Evolutionary conservation across 2,888 invertebrate species (phyloP), one percentile per base, ranked within the genome.

Genomic region (Drosophila pseudotakahashii): DNA sequence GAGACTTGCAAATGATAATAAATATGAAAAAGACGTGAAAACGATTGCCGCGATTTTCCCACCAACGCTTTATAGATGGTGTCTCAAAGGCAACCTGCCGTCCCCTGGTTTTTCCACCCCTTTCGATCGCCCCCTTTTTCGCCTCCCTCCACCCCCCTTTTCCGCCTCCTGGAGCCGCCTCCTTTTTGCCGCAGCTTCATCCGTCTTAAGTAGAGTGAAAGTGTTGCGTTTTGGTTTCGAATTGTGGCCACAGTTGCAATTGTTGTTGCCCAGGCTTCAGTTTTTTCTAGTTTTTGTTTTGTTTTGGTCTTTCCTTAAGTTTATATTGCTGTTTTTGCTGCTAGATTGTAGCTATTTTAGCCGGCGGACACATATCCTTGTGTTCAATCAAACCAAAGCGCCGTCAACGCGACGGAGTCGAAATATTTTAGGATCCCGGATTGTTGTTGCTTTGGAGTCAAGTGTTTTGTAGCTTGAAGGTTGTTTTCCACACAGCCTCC

Each of bases 321-420:
- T 32, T 26, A 1, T 23, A 1, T 23, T 53, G 39, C 30, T 10
- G 30, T 30, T 32, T 60, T 39, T 61, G 37, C 23, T 61, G 44
- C 41, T 55, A 26, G 5, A 6, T 30, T 30, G 30, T 30, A 7
- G 75, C 47, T 61, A 73, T 85, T 79, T 51, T 59, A 9, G 81
- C 86, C 79, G 79, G 77, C 86, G 88, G 88, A 86, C 83, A 88
- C 63, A 71, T 71, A 71, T 71, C 70, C 70, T 71, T 86, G 88
- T 86, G 84, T 83, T 88, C 87, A 85, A 85, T 86, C 88, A 88
- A 84, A 88, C 86, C 86, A 82, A 88, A 80, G 83, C 86, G 88
- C 82, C 83, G 88, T 82, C 88, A 88, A 88, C 88, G 82, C 78
- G 79, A 76, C 85, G 58, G 60, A 39, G 41, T 58, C 44, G 41